phyloP scores from a whole-genome alignment of 1,140 invertebrate species.

The Lerema accius region DNA sequence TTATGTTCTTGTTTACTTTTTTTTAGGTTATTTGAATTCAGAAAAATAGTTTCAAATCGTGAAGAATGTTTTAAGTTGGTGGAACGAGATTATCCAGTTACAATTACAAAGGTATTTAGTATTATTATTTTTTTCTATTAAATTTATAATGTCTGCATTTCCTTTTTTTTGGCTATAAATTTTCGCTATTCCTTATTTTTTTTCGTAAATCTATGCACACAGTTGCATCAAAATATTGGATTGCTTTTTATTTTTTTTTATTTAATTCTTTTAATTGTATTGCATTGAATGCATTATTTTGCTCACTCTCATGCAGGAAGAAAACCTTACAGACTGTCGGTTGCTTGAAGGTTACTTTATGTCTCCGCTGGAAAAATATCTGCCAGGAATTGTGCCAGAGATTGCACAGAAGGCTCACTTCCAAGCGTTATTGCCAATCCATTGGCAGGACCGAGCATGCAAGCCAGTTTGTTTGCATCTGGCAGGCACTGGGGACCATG shows the following conservation, averaged over 20 bases:
- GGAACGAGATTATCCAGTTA: constrained; percentile 92
- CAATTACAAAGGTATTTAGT: constrained; percentile 91
- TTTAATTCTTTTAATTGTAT: no score
- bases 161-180: no score
- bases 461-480: constrained; percentile 97
- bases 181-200: no score
- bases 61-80: constrained; percentile 93
- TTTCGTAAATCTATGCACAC: no score
- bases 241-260: no score
- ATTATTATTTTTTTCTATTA: background rate
- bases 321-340: constrained; percentile 88
- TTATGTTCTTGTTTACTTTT: no score
- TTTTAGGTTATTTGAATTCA: constrained; percentile 93
- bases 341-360: constrained; percentile 94
- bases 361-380: constrained; percentile 91
- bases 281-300: no score
- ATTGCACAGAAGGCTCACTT: constrained; percentile 92
- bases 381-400: constrained; percentile 94
- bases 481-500: constrained; percentile 99
- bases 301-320: constrained; percentile 84
- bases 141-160: no score
- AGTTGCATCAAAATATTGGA: no score
- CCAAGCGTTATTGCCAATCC: constrained; percentile 92
- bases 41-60: constrained; percentile 93
- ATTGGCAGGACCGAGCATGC: constrained; percentile 87